Conservation (phyloP, 2,797 vertebrate genomes). For the Oryzias dopingdopingensis region DNA sequence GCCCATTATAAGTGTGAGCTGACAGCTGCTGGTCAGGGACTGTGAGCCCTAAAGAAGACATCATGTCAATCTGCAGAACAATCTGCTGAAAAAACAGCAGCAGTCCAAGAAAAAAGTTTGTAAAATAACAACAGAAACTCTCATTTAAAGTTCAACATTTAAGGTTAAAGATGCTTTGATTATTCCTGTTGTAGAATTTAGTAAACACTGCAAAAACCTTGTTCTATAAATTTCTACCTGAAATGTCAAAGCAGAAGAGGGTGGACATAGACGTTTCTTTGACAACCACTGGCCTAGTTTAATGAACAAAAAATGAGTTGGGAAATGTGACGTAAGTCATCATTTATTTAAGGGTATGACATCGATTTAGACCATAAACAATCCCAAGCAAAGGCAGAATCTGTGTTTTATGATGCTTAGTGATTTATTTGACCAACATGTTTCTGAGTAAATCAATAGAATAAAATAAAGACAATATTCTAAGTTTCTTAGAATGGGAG, state of each 20-base stretch:
- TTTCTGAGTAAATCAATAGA: too few species aligned
- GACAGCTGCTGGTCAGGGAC: slow-evolving; percentile 53
- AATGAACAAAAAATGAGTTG: slow-evolving; percentile 25
- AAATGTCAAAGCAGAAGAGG: slow-evolving; percentile 49
- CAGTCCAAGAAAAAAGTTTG: slow-evolving; percentile 13
- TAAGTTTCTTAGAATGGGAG: too few species aligned
- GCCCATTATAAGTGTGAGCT: slow-evolving; percentile 29
- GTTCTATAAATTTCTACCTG: slow-evolving; percentile 28
- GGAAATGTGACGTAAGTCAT: too few species aligned
- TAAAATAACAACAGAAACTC: slow-evolving; percentile 3
- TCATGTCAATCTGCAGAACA: slow-evolving; percentile 24
- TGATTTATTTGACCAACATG: too few species aligned
- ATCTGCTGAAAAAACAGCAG: slow-evolving; percentile 15
- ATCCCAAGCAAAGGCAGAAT: too few species aligned
- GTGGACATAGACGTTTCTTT: slow-evolving; percentile 52
- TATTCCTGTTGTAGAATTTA: slow-evolving; percentile 10
- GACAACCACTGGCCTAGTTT: slow-evolving; percentile 55
- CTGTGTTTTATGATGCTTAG: too few species aligned
- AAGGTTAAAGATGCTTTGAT: neutral
- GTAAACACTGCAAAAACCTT: slow-evolving; percentile 17
- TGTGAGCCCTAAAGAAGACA: slow-evolving; percentile 30
- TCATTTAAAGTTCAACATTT: neutral
- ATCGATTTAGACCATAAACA: too few species aligned
- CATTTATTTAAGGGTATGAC: too few species aligned
- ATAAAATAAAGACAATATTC: too few species aligned